Base-by-base conservation (phyloP, 2,888 invertebrate species). In the Drosophila testacea region DNA sequence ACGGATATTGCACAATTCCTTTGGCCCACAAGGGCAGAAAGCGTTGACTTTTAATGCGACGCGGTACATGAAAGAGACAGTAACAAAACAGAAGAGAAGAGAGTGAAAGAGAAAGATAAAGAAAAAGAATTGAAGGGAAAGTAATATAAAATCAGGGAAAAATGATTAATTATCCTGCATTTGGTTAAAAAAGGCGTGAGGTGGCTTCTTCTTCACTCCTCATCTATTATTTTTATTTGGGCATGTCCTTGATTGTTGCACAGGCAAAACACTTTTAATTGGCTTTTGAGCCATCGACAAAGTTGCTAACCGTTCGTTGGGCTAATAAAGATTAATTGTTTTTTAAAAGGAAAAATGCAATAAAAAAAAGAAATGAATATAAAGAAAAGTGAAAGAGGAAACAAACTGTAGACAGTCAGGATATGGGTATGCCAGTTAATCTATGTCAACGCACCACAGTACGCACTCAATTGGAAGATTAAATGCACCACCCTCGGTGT, bases 381-480 rank as follows among this genome's bases (percentile, higher is more conserved):
- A 10, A 41, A 47, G 22, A 11, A 57, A 30, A 36, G 5, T 16
- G n/a, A 16, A 11, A 9, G 16, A 34, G 22, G 34, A 42, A 28
- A 46, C 44, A 69, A 56, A 77, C 62, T 62, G 75, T 67, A 69
- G 70, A 71, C 64, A 52, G 57, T 39, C 80, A 74, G 81, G 76
- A 72, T 76, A 76, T 64, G 64, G 42, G 36, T 34, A 44, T 60
- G 85, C 64, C 87, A 83, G 78, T 86, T 81, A 83, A 86, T 86
- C 88, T 88, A 83, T 88, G 86, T 88, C 86, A 85, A 74, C 71
- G 61, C 69, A 67, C 72, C 56, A 73, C 47, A 71, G 72, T 68
- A 79, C 81, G 88, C 88, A 88, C 88, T 86, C 86, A 85, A 86
- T 86, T 88, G 86, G 88, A 86, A 86, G 86, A 86, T 86, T 86